Evolutionary conservation across 2,113 vertebrate genomes (phyloP).

Genomic region (rabbit (Oryctolagus cuniculus)): DNA sequence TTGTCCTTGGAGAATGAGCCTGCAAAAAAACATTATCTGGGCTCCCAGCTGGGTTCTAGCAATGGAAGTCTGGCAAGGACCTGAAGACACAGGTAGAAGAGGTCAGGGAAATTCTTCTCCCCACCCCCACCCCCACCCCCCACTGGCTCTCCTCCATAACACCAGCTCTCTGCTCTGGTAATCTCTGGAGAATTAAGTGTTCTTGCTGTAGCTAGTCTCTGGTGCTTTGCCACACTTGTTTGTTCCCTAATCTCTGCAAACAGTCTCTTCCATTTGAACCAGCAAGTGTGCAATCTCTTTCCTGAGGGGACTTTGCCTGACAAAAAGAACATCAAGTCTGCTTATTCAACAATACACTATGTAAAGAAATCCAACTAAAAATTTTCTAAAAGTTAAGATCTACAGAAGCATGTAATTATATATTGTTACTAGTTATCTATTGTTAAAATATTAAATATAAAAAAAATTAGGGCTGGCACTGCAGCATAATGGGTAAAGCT

Average conservation of each 20-base stretch:
- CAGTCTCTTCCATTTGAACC: not conserved
- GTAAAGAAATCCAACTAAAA: slow-evolving; percentile 23
- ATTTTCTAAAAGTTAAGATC: not conserved
- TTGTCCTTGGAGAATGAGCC: not conserved
- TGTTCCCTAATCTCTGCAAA: slow-evolving; percentile 11
- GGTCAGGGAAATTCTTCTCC: not conserved
- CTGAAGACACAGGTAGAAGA: not conserved
- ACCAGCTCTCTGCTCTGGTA: not conserved
- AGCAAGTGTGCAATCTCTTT: slow-evolving; percentile 42
- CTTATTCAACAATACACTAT: not conserved
- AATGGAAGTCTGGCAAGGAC: not conserved
- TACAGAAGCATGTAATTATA: not conserved
- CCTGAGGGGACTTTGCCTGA: not conserved
- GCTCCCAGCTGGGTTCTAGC: not conserved
- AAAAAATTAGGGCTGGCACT: no score
- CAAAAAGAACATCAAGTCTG: not conserved
- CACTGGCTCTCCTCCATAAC: not conserved
- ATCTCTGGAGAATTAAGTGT: not conserved
- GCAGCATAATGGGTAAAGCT: no score
- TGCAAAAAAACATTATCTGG: not conserved
- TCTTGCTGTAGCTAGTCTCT: not conserved
- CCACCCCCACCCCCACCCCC: not conserved
- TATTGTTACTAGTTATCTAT: not conserved
- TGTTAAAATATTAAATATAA: slow-evolving; percentile 43
- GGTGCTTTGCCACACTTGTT: not conserved